Base-by-base conservation (phyloP, 2,888 invertebrate species). In the Drosophila villosipedis region DNA sequence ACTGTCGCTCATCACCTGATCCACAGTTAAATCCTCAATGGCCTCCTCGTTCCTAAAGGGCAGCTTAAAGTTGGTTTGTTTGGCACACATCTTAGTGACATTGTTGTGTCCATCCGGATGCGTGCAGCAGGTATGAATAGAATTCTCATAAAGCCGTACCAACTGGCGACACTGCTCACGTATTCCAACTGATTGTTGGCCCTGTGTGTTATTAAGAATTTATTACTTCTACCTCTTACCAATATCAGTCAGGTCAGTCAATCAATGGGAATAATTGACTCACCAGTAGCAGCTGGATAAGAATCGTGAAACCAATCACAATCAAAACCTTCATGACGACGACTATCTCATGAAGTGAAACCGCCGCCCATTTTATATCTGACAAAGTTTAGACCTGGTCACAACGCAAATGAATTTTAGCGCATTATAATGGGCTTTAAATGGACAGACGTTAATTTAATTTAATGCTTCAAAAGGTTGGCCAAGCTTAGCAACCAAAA, bases 41-140 rank as follows among this genome's bases (percentile, higher is more conserved):
- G 82, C 82, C 69, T 87, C 91, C 67, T 91, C 91, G 10, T 58
- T 47, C n/a, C 33, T 31, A 5, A 73, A 76, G 28, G 90, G 91
- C 47, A 91, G 35, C 9, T 60, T 68, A 9, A 91, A 91, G 12
- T 76, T 82, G 10, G 84, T 85, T 28, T 75, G 49, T 35, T 69
- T 64, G 30, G 91, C 83, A 31, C 90, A 90, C 41, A 52, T 47
- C 30, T 89, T 83, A 14, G 77, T 84, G 4, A 90, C 65, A 1
- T 82, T 84, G 19, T 90, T 79, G 19, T 89, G 91, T 0, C 91
- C 90, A 50, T 91, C 90, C 0, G 91, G 91, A 79, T 90, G 90
- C 39, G 80, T 72, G 63, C 90, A 90, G 64, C 90, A 91, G 19
- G 60, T 70, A 31, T 91, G 89, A 19, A 90, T 91, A 37, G 85